These are phyloP conservation scores for Drosophila histrio DNA, from an alignment of 2,888 invertebrate genomes.

Conservation along the genomic window DNA sequence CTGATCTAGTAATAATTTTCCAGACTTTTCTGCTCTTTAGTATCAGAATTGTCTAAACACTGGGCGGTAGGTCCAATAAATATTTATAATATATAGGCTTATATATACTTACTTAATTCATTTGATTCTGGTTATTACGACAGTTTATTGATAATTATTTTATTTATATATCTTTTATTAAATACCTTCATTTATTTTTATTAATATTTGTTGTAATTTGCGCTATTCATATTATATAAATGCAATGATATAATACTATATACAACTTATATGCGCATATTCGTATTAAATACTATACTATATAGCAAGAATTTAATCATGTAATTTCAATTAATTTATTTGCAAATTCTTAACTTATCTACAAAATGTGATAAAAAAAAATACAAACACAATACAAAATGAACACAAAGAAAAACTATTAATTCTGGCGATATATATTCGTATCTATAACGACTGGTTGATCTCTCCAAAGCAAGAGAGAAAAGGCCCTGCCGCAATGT, in stretches of 20 bases:
- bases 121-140: not conserved
- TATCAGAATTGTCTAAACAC: slow-evolving; percentile 16
- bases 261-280: slow-evolving; percentile 52
- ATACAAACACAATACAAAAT: slow-evolving; percentile 28
- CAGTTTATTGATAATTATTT: not conserved
- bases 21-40: slow-evolving; percentile 26
- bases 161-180: not conserved
- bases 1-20: slow-evolving; percentile 14
- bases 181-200: not conserved
- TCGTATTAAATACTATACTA: slow-evolving; percentile 43
- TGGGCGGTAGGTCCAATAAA: slow-evolving; percentile 33
- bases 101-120: not conserved
- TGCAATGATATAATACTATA: slow-evolving; percentile 54
- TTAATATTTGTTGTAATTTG: slow-evolving; percentile 30
- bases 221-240: slow-evolving; percentile 39
- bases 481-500: slow-evolving; percentile 1
- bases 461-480: slow-evolving; percentile 9
- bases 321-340: slow-evolving; percentile 45
- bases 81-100: not conserved
- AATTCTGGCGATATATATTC: slow-evolving; percentile 30
- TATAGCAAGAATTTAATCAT: slow-evolving; percentile 52
- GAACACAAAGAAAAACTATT: slow-evolving; percentile 74
- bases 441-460: slow-evolving; percentile 17
- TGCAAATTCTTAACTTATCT: slow-evolving; percentile 39
- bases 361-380: too few relatives aligned